phyloP scores from a whole-genome alignment of 2,888 invertebrate species.

The Epinotia bilunana region DNA sequence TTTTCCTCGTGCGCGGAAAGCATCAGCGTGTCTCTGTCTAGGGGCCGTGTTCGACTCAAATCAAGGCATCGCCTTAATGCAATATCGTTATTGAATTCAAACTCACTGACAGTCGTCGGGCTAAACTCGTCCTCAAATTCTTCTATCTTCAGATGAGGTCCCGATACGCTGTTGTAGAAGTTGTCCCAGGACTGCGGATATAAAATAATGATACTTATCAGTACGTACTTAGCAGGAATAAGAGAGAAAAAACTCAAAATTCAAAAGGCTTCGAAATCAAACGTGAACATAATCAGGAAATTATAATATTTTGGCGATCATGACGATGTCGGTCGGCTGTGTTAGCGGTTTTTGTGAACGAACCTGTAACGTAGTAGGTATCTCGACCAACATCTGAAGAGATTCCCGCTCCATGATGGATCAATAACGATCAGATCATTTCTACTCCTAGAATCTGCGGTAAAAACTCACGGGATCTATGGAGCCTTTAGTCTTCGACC shows the following conservation, averaged over 20 bases:
- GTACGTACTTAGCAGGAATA: not conserved
- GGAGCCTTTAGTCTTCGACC: slow-evolving; percentile 67
- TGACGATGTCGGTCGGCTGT: too few relatives aligned
- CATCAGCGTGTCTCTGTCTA: too few relatives aligned
- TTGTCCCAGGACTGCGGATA: slow-evolving; percentile 72
- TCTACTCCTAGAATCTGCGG: not conserved
- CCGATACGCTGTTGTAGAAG: slow-evolving; percentile 71
- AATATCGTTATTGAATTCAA: not conserved
- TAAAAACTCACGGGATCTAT: slow-evolving; percentile 66
- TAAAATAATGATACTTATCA: slow-evolving; percentile 1
- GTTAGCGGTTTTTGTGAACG: too few relatives aligned
- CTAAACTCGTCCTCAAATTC: slow-evolving; percentile 72
- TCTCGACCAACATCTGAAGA: too few relatives aligned
- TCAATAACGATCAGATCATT: not conserved
- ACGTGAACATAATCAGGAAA: not conserved
- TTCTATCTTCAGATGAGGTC: slow-evolving; percentile 68
- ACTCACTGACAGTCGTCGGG: slow-evolving; percentile 66
- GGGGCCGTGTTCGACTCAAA: too few relatives aligned
- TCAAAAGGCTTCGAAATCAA: too few relatives aligned
- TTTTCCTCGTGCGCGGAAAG: too few relatives aligned
- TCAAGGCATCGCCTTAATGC: too few relatives aligned
- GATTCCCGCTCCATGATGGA: too few relatives aligned
- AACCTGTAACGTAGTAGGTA: too few relatives aligned
- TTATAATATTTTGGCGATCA: not conserved
- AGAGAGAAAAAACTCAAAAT: not conserved